Percentiles rank a stretch among this genome's conserved stretches.
Conservation (phyloP, 2,888 invertebrate genomes). For the Agonopterix arenella region DNA sequence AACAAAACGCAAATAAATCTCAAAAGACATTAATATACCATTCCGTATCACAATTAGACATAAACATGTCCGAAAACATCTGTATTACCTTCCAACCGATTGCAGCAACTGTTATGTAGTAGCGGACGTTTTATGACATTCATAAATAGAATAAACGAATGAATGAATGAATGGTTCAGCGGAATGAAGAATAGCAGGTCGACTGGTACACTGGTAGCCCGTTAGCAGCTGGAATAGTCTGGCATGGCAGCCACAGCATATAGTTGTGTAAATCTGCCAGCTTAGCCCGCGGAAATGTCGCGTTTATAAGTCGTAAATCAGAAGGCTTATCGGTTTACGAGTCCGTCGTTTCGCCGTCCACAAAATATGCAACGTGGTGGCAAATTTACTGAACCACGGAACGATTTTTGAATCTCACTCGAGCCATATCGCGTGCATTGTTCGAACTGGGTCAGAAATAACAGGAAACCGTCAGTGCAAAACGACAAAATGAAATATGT, state of each 20-base stretch:
- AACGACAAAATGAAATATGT: conserved; percentile 9
- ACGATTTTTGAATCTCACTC: background rate
- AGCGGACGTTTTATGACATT: conserved; percentile 37
- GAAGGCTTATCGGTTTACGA: conserved; percentile 58
- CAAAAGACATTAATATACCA: conserved; percentile 6
- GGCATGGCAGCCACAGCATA: conserved; percentile 4
- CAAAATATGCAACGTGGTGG: conserved; percentile 50
- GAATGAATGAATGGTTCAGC: conserved; percentile 25
- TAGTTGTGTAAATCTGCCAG: conserved; percentile 42
- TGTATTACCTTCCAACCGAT: conserved; percentile 27
- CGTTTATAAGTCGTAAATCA: conserved; percentile 68
- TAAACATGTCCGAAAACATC: conserved; percentile 34
- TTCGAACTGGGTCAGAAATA: conserved; percentile 8
- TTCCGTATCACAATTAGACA: conserved; percentile 11
- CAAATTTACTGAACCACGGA: conserved; percentile 1
- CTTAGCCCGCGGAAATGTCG: conserved; percentile 58
- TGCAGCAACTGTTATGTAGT: conserved; percentile 22
- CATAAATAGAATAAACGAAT: conserved; percentile 48
- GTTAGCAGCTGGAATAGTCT: conserved; percentile 16
- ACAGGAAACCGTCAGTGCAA: background rate
- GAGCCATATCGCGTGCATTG: conserved; percentile 3
- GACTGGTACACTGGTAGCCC: conserved; percentile 18
- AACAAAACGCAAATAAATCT: conserved; percentile 8
- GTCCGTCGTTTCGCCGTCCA: conserved; percentile 37
- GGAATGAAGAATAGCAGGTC: conserved; percentile 22